These are phyloP conservation scores for Pygathrix nemaeus DNA, from an alignment of 2,113 vertebrate species.

Conservation along the genomic window DNA sequence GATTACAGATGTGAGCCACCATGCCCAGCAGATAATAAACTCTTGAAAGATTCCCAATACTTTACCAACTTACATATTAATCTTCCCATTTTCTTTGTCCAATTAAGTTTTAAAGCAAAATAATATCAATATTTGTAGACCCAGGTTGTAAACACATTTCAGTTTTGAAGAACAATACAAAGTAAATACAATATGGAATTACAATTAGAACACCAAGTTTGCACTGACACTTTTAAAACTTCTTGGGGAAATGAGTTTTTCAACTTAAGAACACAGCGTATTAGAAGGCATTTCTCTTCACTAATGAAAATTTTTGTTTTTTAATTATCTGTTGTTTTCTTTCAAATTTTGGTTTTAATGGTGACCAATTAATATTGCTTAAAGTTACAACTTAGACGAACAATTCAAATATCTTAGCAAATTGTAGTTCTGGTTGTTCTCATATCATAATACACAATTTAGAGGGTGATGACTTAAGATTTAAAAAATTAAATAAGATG, in stretches of 20 bases:
- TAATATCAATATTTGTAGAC: background rate
- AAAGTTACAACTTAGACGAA: slow-evolving; percentile 23
- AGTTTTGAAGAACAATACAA: background rate
- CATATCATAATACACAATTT: background rate
- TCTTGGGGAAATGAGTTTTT: background rate
- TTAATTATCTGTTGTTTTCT: background rate
- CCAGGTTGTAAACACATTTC: background rate
- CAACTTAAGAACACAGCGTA: background rate
- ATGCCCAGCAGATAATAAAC: too few species aligned
- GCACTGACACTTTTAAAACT: background rate
- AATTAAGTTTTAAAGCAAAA: slow-evolving; percentile 15
- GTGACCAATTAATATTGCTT: background rate
- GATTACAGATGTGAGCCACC: too few species aligned
- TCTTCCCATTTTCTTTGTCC: slow-evolving; percentile 7
- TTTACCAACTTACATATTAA: background rate
- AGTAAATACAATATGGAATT: slow-evolving; percentile 3
- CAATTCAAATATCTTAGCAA: background rate
- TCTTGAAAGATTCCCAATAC: background rate
- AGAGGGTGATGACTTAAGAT: background rate
- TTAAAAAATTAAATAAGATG: background rate
- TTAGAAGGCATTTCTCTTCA: background rate
- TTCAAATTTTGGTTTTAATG: slow-evolving; percentile 14
- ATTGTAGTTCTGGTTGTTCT: slow-evolving; percentile 6
- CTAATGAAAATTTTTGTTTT: slow-evolving; percentile 6
- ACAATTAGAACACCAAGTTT: background rate